These are phyloP conservation scores for Nyctibius grandis DNA, from an alignment of 2,797 vertebrate genomes.

Conservation along the genomic window DNA sequence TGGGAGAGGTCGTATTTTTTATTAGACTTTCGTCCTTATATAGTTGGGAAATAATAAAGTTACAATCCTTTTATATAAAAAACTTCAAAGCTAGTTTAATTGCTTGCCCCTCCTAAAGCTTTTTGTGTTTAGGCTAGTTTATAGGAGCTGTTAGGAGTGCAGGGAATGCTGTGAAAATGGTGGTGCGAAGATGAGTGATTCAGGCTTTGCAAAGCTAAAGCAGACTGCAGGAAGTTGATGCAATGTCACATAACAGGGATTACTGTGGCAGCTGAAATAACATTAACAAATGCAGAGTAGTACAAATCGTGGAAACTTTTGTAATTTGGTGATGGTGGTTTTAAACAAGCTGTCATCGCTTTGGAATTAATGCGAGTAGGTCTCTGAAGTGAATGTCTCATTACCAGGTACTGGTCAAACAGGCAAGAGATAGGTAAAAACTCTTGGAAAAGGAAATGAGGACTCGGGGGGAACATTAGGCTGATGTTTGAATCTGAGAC, in stretches of 20 bases:
- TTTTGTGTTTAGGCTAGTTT: background rate
- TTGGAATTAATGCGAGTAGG: background rate
- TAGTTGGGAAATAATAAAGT: background rate
- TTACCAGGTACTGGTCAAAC: background rate
- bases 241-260: background rate
- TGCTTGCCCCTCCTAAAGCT: background rate
- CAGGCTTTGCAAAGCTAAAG: background rate
- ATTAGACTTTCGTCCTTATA: background rate
- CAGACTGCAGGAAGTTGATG: background rate
- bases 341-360: background rate
- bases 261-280: slow-evolving; percentile 35
- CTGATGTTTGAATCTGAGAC: background rate
- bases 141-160: background rate
- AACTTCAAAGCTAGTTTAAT: background rate
- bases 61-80: background rate
- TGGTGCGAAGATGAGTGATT: background rate
- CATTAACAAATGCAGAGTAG: background rate
- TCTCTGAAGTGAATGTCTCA: background rate
- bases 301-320: background rate
- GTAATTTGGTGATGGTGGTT: background rate
- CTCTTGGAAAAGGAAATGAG: background rate
- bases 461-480: accelerated
- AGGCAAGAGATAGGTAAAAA: background rate
- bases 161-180: background rate
- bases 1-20: background rate